phyloP scores from a whole-genome alignment of 2,888 invertebrate species.

The Tenthredo scrophulariae region DNA sequence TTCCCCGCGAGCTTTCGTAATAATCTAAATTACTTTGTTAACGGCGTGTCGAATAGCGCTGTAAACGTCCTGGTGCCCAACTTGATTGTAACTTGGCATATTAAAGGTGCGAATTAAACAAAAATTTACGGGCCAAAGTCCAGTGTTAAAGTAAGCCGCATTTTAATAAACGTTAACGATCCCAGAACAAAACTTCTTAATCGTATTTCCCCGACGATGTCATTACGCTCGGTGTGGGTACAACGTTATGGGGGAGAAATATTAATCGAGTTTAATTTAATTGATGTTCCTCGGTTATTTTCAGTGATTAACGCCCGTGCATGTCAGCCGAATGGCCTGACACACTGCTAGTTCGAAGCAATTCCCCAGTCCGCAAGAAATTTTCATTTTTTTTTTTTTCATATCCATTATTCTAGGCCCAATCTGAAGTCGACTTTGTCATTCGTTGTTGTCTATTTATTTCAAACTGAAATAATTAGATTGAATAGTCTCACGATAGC shows the following conservation, averaged over 20 bases:
- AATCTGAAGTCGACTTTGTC: background rate
- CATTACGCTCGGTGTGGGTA: constrained; percentile 26
- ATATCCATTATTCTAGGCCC: background rate
- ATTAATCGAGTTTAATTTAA: constrained; percentile 34
- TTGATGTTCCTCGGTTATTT: constrained; percentile 26
- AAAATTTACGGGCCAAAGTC: constrained; percentile 27
- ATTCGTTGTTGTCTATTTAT: background rate
- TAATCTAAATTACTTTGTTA: constrained; percentile 46
- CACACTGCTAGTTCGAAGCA: constrained; percentile 16
- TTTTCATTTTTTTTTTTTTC: background rate
- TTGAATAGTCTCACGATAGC: background rate
- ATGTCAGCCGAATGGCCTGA: background rate
- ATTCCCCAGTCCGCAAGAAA: background rate
- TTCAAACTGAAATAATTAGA: background rate
- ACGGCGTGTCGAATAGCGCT: constrained; percentile 36
- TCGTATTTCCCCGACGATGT: constrained; percentile 32
- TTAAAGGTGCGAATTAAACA: constrained; percentile 37
- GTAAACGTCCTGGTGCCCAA: constrained; percentile 33
- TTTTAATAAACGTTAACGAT: constrained; percentile 41
- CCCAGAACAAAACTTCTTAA: constrained; percentile 39
- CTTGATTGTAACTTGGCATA: constrained; percentile 39
- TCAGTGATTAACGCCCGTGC: background rate
- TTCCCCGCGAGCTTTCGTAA: constrained; percentile 26
- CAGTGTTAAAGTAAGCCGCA: constrained; percentile 1
- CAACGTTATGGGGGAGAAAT: background rate